Conservation (phyloP, 2,113 vertebrate genomes). For the Glaucidium brasilianum region DNA sequence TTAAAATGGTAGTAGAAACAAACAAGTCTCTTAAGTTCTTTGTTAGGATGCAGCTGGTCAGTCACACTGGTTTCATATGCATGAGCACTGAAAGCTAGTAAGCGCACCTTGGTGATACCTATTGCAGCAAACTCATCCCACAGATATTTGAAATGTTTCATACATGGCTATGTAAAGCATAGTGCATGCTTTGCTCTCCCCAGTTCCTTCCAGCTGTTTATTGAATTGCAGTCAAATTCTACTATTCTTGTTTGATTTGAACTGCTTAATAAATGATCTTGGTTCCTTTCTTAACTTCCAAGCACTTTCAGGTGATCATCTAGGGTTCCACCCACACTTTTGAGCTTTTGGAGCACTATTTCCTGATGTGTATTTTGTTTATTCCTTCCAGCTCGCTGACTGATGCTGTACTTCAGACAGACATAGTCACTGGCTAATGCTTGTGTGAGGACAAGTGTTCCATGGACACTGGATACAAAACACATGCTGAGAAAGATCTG, state of each 20-base stretch:
- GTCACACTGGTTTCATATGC: neutral
- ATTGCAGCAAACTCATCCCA: neutral
- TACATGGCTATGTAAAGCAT: slow-evolving; percentile 1
- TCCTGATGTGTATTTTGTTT: slow-evolving; percentile 67
- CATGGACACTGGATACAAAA: slow-evolving; percentile 68
- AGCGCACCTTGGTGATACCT: neutral
- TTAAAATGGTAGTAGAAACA: neutral
- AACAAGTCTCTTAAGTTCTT: neutral
- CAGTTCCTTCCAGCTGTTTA: neutral
- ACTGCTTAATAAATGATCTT: neutral
- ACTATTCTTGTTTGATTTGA: slow-evolving; percentile 6
- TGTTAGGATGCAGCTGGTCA: neutral
- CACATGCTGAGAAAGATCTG: slow-evolving; percentile 65
- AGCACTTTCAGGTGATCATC: neutral
- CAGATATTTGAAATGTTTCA: neutral
- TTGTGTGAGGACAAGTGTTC: slow-evolving; percentile 69
- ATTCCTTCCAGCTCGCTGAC: slow-evolving; percentile 68
- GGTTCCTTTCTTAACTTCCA: neutral
- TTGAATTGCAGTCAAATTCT: slow-evolving; percentile 6
- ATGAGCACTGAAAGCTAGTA: neutral
- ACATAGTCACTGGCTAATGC: slow-evolving; percentile 67
- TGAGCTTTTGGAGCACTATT: slow-evolving; percentile 51
- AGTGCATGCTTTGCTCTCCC: slow-evolving; percentile 37
- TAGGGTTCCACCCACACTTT: slow-evolving; percentile 52
- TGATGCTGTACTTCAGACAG: slow-evolving; percentile 66